phyloP scores from a whole-genome alignment of 2,113 vertebrate species.

The Eptesicus fuscus region DNA sequence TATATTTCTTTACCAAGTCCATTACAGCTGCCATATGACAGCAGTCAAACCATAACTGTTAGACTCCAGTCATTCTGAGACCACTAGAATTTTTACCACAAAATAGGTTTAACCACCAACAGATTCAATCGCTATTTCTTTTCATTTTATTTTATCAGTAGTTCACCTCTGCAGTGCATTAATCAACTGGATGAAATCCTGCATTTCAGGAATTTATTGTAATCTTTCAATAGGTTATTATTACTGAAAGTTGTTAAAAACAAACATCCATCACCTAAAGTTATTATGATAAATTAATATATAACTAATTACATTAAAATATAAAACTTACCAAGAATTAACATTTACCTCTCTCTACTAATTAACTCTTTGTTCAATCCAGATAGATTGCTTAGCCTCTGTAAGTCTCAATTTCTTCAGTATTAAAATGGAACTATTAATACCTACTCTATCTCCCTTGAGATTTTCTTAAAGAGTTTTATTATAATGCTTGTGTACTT shows the following conservation, averaged over 20 bases:
- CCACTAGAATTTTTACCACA: not conserved
- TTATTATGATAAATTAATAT: conserved; percentile 19
- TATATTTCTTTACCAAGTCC: not conserved
- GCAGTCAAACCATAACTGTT: not conserved
- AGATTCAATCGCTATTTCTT: not conserved
- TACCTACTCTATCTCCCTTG: not conserved
- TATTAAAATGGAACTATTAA: conserved; percentile 15
- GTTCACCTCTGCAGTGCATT: not conserved
- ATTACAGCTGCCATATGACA: not conserved
- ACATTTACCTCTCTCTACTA: not conserved
- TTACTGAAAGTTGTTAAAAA: conserved; percentile 27
- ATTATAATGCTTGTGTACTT: not conserved
- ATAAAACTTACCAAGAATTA: conserved; percentile 28
- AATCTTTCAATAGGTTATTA: not conserved
- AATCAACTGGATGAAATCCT: not conserved
- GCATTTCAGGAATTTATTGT: not conserved
- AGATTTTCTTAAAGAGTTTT: conserved; percentile 23
- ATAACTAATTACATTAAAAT: conserved; percentile 1
- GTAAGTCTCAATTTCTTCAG: not conserved
- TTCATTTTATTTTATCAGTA: conserved; percentile 6
- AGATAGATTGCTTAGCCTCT: not conserved
- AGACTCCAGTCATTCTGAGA: not conserved
- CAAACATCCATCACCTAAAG: conserved; percentile 10
- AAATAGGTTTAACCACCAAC: not conserved
- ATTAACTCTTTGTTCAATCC: not conserved